A percentile compares a stretch with the other conserved stretches of the same genome.
Evolutionary conservation across 1,140 invertebrate species (phyloP).

Genomic region (Heliconius melpomene): DNA sequence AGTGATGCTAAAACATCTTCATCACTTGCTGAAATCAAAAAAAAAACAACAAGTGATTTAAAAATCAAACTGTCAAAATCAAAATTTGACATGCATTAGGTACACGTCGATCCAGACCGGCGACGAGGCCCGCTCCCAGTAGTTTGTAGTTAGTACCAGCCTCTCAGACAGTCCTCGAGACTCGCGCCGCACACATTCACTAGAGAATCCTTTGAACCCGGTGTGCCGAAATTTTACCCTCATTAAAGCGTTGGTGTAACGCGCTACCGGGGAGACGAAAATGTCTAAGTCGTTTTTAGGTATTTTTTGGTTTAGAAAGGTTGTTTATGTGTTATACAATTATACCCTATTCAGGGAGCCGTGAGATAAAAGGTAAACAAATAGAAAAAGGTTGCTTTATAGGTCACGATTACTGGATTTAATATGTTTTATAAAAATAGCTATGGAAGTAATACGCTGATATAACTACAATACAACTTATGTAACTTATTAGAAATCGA

Average conservation of each 20-base stretch:
- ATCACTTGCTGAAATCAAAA: not conserved
- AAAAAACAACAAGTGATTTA: not conserved
- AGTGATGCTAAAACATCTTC: too few species aligned
- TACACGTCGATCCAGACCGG: not conserved
- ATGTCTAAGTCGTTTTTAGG: not conserved
- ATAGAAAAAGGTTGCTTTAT: too few species aligned
- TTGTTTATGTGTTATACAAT: not conserved
- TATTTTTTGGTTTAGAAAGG: not conserved
- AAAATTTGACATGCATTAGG: not conserved
- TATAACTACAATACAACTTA: too few species aligned
- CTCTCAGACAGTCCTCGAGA: slow-evolving; percentile 28
- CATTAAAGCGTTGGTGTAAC: slow-evolving; percentile 19
- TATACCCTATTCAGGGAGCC: too few species aligned
- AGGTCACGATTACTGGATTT: too few species aligned
- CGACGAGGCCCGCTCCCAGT: not conserved
- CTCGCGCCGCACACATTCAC: slow-evolving; percentile 14
- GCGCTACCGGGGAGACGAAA: not conserved
- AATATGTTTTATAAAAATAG: too few species aligned
- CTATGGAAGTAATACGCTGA: too few species aligned
- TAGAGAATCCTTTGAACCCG: slow-evolving; percentile 18
- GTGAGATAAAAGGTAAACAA: too few species aligned
- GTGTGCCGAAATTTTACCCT: slow-evolving; percentile 20
- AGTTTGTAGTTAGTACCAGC: not conserved
- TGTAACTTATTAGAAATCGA: too few species aligned
- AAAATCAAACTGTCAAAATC: not conserved